Evolutionary conservation across 2,888 invertebrate genomes (phyloP).

Genomic region (Pelosia muscerda): DNA sequence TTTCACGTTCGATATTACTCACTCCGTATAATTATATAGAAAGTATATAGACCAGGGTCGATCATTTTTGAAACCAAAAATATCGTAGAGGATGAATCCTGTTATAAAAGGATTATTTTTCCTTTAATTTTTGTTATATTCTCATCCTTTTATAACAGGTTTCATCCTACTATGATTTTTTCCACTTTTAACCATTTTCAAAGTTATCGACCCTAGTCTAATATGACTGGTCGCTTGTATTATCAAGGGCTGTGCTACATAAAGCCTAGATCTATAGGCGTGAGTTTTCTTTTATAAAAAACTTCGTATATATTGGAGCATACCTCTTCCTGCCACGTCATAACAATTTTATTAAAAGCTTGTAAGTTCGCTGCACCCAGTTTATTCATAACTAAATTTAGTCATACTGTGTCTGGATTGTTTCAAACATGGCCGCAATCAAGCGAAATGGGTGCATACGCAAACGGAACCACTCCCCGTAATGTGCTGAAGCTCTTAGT

Average conservation of each 20-base stretch:
- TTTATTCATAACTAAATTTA: conserved; percentile 24
- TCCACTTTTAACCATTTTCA: no score
- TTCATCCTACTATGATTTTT: no score
- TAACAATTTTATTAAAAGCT: conserved; percentile 31
- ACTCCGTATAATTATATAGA: background rate
- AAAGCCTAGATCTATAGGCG: background rate
- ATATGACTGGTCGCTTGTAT: background rate
- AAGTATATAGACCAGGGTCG: no score
- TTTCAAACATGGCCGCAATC: conserved; percentile 38
- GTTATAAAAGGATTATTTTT: no score
- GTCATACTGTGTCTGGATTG: conserved; percentile 33
- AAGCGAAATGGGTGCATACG: conserved; percentile 39
- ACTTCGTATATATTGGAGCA: background rate
- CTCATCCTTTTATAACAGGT: no score
- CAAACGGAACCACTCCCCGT: conserved; percentile 13
- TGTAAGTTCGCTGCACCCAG: conserved; percentile 16
- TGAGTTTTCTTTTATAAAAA: background rate
- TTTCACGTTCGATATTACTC: conserved; percentile 6
- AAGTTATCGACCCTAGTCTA: no score
- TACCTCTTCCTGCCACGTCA: background rate
- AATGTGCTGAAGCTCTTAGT: conserved; percentile 25
- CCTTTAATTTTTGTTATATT: no score
- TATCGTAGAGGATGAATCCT: no score
- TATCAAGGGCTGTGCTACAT: background rate
- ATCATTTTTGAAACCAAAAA: no score